Base-by-base conservation (phyloP, 2,113 vertebrate genomes). In the Sarotherodon lohbergeri region DNA sequence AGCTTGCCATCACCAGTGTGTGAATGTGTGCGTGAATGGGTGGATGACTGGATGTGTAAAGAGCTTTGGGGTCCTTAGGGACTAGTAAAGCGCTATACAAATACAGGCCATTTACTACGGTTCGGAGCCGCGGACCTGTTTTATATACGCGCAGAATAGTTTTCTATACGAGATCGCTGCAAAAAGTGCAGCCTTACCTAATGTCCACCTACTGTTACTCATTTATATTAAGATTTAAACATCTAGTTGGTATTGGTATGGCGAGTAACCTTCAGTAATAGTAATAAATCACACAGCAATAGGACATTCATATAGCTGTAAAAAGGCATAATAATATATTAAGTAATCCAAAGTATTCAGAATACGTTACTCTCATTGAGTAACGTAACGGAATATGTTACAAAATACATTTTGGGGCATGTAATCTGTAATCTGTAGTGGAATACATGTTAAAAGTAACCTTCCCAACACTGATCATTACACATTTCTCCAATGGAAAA, bases 331-430 rank as follows among this genome's bases (percentile, higher is more conserved):
- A 55, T 22, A 6, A 55, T 55, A 55, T 22, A 6, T 55, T 0
- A 55, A 55, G 5, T 55, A 6, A 55, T 4, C 54, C n/a, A 24
- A 55, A 55, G n/a, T 55, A 24, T 4, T 4, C n/a, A 24, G 52
- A 6, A 54, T 55, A 55, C 0, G 7, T 50, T 50, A 50, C 48
- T 52, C 0, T 52, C 48, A 52, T 5, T 52, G 48, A 52, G 17
- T 52, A 52, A 19, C 0, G 17, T n/a, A n/a, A 52, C 0, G 0
- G 48, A 54, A 0, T 10, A 22, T 5, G 0, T 56, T 24, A 56
- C 11, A 56, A 0, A 24, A 56, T 56, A 56, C 54, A 56, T 2
- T 56, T 13, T 24, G 54, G 54, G 22, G 6, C 54, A 56, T 50
- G 52, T n/a, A 54, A 1, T 54, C 50, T 55, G 52, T 55, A 12